Evolutionary conservation across 2,113 vertebrate species (phyloP).

Genomic region (Chloebia gouldiae): DNA sequence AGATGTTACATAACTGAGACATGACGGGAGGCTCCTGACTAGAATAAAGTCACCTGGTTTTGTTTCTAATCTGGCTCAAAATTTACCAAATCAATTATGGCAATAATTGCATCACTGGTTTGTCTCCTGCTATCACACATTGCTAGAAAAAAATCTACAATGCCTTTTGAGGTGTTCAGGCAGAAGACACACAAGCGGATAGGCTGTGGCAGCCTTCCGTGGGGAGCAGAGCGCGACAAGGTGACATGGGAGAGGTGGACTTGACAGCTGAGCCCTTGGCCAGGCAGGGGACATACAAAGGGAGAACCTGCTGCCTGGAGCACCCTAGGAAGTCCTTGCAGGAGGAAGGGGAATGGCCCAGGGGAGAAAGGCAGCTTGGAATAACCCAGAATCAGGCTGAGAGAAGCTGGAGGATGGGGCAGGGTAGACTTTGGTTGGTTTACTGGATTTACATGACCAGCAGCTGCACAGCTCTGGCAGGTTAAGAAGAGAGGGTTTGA

Average conservation of each 20-base stretch:
- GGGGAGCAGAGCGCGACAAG: background rate
- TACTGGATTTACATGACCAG: background rate
- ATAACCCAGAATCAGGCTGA: background rate
- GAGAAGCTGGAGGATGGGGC: background rate
- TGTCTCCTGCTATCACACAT: background rate
- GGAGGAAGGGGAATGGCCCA: background rate
- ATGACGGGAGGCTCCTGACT: background rate
- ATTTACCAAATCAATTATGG: background rate
- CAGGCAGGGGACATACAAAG: background rate
- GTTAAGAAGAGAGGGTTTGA: background rate
- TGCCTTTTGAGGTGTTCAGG: background rate
- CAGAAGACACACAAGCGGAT: background rate
- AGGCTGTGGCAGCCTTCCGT: background rate
- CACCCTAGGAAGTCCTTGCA: background rate
- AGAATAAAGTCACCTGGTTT: background rate
- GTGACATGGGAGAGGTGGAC: fast-evolving
- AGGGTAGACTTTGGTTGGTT: background rate
- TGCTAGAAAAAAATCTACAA: background rate
- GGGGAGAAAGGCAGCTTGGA: background rate
- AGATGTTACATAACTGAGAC: background rate
- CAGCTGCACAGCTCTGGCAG: background rate
- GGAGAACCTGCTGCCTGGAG: background rate
- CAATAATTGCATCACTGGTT: background rate
- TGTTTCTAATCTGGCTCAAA: background rate
- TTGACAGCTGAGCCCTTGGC: background rate